These are phyloP conservation scores for Mus spicilegus DNA, from an alignment of 2,113 vertebrate genomes.

Conservation along the genomic window DNA sequence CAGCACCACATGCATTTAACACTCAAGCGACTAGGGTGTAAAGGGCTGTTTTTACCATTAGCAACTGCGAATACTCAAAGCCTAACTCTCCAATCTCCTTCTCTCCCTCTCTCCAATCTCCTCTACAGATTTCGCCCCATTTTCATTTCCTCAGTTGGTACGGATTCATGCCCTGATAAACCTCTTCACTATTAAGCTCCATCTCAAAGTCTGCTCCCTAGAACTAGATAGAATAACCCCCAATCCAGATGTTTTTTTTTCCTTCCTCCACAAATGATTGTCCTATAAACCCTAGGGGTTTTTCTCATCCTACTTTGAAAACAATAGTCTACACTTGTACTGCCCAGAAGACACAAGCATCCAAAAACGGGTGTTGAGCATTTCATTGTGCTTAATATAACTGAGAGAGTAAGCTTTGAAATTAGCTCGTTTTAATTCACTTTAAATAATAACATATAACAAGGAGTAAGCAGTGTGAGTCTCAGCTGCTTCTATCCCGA, in stretches of 20 bases:
- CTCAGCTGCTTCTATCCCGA: background rate
- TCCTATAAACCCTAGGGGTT: background rate
- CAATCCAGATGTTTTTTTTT: background rate
- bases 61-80: background rate
- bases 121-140: too few species aligned
- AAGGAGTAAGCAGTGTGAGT: background rate
- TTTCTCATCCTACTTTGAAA: background rate
- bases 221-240: background rate
- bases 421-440: constrained; percentile 10
- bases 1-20: background rate
- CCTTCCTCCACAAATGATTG: too few species aligned
- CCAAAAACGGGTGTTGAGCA: background rate
- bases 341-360: background rate
- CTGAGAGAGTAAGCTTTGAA: background rate
- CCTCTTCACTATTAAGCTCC: background rate
- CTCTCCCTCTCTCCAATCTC: background rate
- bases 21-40: too few species aligned
- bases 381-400: background rate
- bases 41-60: background rate
- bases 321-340: background rate
- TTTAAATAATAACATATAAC: background rate
- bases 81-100: background rate
- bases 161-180: background rate
- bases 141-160: background rate
- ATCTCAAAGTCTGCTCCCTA: background rate